Evolutionary conservation across 2,888 invertebrate genomes (phyloP).

Genomic region (Ceraclea dissimilis): DNA sequence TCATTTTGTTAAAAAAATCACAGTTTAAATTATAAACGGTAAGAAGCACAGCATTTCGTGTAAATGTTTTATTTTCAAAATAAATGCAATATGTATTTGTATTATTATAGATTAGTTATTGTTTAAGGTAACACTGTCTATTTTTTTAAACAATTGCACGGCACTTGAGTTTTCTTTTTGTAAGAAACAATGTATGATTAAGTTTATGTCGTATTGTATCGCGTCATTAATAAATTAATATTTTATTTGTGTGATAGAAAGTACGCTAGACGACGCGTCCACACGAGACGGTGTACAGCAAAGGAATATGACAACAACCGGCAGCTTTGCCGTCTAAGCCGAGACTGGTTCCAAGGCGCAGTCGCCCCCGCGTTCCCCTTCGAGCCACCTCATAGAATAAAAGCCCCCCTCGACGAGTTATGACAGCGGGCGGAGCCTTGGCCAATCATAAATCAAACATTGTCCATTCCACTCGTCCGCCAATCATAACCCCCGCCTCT

Average conservation of each 20-base stretch:
- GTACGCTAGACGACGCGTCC: conserved; percentile 30
- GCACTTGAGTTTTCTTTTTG: too few relatives aligned
- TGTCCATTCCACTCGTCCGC: conserved; percentile 55
- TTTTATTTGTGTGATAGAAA: neutral
- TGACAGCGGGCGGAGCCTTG: conserved; percentile 61
- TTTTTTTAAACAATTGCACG: too few relatives aligned
- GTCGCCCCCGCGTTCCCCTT: conserved; percentile 39
- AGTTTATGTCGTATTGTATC: too few relatives aligned
- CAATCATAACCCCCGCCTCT: conserved; percentile 55
- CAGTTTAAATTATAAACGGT: too few relatives aligned
- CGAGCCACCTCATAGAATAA: conserved; percentile 42
- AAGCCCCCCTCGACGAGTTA: conserved; percentile 56
- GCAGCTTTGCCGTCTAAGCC: conserved; percentile 50
- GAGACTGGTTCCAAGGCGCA: conserved; percentile 46
- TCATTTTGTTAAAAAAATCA: too few relatives aligned
- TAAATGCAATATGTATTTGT: too few relatives aligned
- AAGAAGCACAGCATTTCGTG: too few relatives aligned
- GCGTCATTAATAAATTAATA: too few relatives aligned
- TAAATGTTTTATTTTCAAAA: too few relatives aligned
- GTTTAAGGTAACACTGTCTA: too few relatives aligned
- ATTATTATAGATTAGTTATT: too few relatives aligned
- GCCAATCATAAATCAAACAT: conserved; percentile 62
- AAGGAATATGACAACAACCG: conserved; percentile 33
- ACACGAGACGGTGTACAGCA: conserved; percentile 28
- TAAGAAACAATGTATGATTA: too few relatives aligned